Evolutionary conservation across 2,888 invertebrate genomes (phyloP), one percentile per base, ranked within the genome.

Genomic region (Cosmorhoe ocellata): DNA sequence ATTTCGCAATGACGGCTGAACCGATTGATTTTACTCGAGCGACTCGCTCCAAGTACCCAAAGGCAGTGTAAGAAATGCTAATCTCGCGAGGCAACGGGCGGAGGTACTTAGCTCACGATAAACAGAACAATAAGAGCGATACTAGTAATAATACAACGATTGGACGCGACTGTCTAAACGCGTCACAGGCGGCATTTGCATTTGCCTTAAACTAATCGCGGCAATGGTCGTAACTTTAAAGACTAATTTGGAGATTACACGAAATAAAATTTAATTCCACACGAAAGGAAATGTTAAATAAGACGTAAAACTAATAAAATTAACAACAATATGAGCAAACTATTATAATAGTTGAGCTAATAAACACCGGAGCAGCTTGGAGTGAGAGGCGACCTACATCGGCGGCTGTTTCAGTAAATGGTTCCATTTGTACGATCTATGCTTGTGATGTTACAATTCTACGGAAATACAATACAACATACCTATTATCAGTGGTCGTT

Each of bases 241-340:
- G 79, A 71, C 83, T 85, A 84, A 79, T 74, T 76, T 77, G 79
- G 79, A 81, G 79, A 81, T 76, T 82, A 81, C 75, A 80, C 78
- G 74, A 74, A 71, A 79, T 47, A 56, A 49, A 57, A 43, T 79
- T 81, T 78, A 66, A 79, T 75, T 81, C 80, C 79, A 66, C 76
- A 71, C 69, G 73, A 73, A 71, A 74, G 76, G 78, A 74, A 67
- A 67, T 69, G 67, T 69, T 70, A 76, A 74, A 74, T 72, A 74
- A 67, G 57, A 57, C 71, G 63, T 73, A 67, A 75, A 76, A 71
- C 76, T 74, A 81, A 75, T 76, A 79, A 82, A 83, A 84, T 77
- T 81, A 84, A 87, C 79, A 88, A 88, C 85, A 87, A 87, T 81
- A 86, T 87, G 89, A 89, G 88, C 88, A 89, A 84, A 85, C 83